Evolutionary conservation across 2,113 vertebrate genomes (phyloP), one percentile per base, ranked within the genome.

Genomic region (Chaetodon auriga): DNA sequence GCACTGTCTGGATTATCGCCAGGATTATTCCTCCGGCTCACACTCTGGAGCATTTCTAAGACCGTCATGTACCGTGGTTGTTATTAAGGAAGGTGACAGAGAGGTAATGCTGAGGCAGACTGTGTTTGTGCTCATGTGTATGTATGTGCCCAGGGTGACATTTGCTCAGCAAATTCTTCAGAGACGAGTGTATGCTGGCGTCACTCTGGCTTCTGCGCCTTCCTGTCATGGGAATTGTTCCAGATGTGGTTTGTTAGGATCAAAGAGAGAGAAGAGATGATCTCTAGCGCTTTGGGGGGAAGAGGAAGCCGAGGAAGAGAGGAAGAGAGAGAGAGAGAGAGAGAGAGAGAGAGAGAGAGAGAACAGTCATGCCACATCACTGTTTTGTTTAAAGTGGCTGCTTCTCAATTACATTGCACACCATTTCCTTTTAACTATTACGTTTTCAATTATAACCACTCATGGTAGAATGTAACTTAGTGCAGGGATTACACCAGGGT

Each of bases 191-290:
- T 15, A n/a, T 9, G 69, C 36, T 43, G 80, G 51, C 35, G 19
- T 54, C 63, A n/a, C n/a, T 68, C 54, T 6, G 14, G 66, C 62
- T 77, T 83, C 65, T 19, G 23, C 16, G 58, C 46, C 69, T 72
- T 61, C 48, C 70, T 68, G 73, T 74, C 75, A 62, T 57, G 84
- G 88, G 89, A 86, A 86, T 87, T 64, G 25, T 83, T 80, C 86
- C 87, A 85, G 90, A 87, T 90, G 86, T 81, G 72, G 62, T 79
- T 64, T 70, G 48, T 88, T 84, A 66, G 12, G 70, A 91, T 92
- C 87, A 92, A 92, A 91, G 88, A 45, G 78, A 16, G 68, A 68
- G 63, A n/a, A n/a, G 68, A 65, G 83, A 81, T 63, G 78, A 86
- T 86, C n/a, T 68, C 7, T 41, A 35, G 51, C 12, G 83, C 79